phyloP scores from a whole-genome alignment of 1,140 invertebrate genomes.

The Scaptomyza montana region DNA sequence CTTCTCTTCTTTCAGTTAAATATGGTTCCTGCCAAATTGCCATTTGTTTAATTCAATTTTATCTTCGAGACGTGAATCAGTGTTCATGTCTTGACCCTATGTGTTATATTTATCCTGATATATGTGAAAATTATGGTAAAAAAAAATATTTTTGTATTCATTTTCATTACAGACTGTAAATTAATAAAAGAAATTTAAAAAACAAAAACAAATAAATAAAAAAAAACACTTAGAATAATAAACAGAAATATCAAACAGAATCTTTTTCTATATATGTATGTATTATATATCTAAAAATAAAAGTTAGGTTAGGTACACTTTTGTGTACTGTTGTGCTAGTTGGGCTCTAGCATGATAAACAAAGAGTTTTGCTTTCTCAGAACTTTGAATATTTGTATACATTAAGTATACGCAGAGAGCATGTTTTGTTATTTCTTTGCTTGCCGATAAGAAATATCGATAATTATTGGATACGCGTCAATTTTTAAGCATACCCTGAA shows the following conservation, averaged over 20 bases:
- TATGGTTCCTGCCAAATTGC: slow-evolving; percentile 34
- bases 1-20: slow-evolving; percentile 19
- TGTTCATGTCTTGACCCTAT: slow-evolving; percentile 37
- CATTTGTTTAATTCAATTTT: slow-evolving; percentile 50
- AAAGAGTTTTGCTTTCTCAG: background rate
- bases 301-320: background rate
- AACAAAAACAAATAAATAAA: slow-evolving; percentile 50
- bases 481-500: background rate
- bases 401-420: background rate
- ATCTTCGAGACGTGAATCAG: slow-evolving; percentile 20
- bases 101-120: slow-evolving; percentile 49
- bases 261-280: background rate
- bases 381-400: background rate
- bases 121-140: slow-evolving; percentile 47
- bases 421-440: no score
- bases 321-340: no score
- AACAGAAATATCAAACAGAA: background rate
- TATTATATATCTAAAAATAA: slow-evolving; percentile 1
- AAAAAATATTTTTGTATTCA: slow-evolving; percentile 61
- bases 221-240: slow-evolving; percentile 20
- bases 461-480: background rate
- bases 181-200: slow-evolving; percentile 62
- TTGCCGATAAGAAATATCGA: background rate
- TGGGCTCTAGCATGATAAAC: no score
- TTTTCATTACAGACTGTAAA: slow-evolving; percentile 69